These are phyloP conservation scores for Crotalus viridis DNA, from an alignment of 2,113 vertebrate species.

Conservation along the genomic window DNA sequence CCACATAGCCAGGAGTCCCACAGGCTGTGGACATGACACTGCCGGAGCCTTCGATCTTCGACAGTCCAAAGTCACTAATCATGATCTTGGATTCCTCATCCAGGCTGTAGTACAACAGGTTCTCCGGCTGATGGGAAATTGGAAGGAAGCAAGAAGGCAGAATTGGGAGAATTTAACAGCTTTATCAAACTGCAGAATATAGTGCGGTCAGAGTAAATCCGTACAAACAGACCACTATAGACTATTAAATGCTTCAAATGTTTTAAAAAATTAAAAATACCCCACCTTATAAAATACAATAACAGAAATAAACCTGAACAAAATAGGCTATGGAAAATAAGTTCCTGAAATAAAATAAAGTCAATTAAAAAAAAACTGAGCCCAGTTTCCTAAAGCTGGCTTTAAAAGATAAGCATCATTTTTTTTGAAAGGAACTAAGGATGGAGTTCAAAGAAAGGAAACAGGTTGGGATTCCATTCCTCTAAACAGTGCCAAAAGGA, in stretches of 20 bases:
- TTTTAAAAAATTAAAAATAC: background rate
- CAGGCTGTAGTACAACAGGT: slow-evolving; percentile 94
- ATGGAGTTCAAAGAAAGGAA: background rate
- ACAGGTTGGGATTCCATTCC: background rate
- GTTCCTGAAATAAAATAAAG: no score
- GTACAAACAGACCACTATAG: background rate
- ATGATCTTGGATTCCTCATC: slow-evolving; percentile 98
- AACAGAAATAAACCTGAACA: background rate
- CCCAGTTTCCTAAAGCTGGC: background rate
- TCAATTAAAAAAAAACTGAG: background rate
- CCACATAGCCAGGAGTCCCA: slow-evolving; percentile 81
- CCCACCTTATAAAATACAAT: background rate
- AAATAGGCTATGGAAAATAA: background rate
- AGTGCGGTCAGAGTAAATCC: background rate
- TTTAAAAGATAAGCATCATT: background rate
- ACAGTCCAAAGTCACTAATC: slow-evolving; percentile 97
- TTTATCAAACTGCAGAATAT: no score
- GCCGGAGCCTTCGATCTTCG: slow-evolving; percentile 89
- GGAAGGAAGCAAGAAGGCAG: background rate
- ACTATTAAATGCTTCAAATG: background rate
- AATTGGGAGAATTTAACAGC: background rate
- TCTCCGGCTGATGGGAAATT: slow-evolving; percentile 82
- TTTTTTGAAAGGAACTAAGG: background rate
- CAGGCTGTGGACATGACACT: slow-evolving; percentile 87
- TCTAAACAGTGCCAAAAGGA: background rate